phyloP scores from a whole-genome alignment of 2,797 vertebrate genomes.

The Syncerus caffer region DNA sequence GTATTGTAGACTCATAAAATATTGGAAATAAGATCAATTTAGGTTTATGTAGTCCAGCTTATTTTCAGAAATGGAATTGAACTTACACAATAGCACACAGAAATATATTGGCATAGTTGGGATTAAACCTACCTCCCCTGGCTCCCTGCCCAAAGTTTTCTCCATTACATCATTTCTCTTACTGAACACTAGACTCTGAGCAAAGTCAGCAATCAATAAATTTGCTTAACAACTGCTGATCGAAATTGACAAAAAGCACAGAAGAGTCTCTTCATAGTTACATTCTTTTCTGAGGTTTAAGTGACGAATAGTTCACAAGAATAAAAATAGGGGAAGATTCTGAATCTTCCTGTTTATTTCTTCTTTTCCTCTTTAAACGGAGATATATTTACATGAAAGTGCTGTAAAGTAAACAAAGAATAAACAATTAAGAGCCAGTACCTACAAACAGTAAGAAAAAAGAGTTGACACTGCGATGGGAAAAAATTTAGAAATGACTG shows the following conservation, averaged over 20 bases:
- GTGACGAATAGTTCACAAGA: neutral
- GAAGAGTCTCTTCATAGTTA: neutral
- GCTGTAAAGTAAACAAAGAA: neutral
- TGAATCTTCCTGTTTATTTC: neutral
- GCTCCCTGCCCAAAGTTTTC: neutral
- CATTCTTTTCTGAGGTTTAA: neutral
- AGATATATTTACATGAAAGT: neutral
- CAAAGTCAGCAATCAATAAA: neutral
- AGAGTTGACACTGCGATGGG: neutral
- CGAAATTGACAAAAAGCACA: neutral
- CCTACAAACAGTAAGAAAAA: slow-evolving; percentile 49
- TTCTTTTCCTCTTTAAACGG: neutral
- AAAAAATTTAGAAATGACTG: slow-evolving; percentile 49
- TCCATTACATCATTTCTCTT: neutral
- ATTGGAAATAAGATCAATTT: neutral
- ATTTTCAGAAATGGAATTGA: slow-evolving; percentile 13
- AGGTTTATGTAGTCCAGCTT: neutral
- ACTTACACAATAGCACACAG: neutral
- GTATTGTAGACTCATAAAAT: neutral
- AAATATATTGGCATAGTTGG: neutral
- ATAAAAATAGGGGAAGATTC: neutral
- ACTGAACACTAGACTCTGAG: neutral
- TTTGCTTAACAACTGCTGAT: neutral
- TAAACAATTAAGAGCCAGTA: neutral
- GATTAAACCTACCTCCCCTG: neutral